Conservation (phyloP, 2,888 invertebrate species). For the Criorhina ranunculi region DNA sequence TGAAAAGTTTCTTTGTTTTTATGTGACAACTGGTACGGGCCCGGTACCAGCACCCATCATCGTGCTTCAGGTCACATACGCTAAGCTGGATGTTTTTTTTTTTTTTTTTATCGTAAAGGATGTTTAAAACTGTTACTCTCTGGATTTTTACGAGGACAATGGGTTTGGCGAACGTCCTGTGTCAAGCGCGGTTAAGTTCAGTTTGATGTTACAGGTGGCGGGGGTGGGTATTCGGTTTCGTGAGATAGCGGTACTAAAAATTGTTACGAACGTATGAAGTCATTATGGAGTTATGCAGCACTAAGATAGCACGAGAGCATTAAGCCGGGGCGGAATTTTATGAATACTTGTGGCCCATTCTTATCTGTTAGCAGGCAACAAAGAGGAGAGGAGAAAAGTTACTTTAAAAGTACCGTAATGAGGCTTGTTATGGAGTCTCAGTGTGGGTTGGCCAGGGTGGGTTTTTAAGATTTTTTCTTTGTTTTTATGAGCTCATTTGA, state of each 20-base stretch:
- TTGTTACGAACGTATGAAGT: conserved; percentile 51
- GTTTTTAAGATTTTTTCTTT: conserved; percentile 15
- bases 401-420: conserved; percentile 45
- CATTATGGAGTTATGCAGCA: conserved; percentile 61
- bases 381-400: not conserved
- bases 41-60: conserved; percentile 6
- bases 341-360: conserved; percentile 46
- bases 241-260: conserved; percentile 41
- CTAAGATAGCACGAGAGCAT: conserved; percentile 44
- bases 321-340: conserved; percentile 46
- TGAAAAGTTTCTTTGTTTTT: conserved; percentile 52
- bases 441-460: not conserved
- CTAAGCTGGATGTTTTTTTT: conserved; percentile 48
- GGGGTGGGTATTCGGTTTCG: not conserved
- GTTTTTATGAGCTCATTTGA: conserved; percentile 38
- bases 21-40: conserved; percentile 48
- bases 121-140: conserved; percentile 57
- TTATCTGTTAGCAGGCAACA: conserved; percentile 27
- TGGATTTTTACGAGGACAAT: conserved; percentile 29
- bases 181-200: conserved; percentile 41
- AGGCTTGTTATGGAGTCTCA: conserved; percentile 44
- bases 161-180: conserved; percentile 13
- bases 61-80: conserved; percentile 31
- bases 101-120: conserved; percentile 59
- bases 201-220: conserved; percentile 30